phyloP scores from a whole-genome alignment of 2,888 invertebrate species.

The Pimpla rufipes region DNA sequence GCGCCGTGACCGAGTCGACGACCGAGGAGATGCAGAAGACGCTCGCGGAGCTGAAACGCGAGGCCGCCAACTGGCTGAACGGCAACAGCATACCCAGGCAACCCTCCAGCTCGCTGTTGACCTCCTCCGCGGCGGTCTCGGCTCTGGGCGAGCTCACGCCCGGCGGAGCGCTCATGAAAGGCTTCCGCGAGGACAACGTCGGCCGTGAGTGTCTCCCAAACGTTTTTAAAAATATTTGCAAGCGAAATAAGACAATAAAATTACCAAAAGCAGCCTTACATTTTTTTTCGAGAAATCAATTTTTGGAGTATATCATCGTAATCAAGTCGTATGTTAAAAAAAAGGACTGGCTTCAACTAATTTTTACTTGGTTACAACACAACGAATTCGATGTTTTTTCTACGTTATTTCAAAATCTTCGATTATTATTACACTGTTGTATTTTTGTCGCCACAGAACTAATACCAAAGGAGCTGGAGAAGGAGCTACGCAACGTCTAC shows the following conservation, averaged over 20 bases:
- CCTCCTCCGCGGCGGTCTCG: conserved; percentile 92
- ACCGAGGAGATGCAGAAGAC: conserved; percentile 77
- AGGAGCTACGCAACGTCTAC: conserved; percentile 94
- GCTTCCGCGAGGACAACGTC: conserved; percentile 92
- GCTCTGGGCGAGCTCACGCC: conserved; percentile 96
- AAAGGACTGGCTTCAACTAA: too few species aligned
- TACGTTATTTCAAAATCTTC: neutral
- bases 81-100: conserved; percentile 86
- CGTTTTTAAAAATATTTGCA: neutral
- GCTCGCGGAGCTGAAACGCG: conserved; percentile 79
- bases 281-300: too few species aligned
- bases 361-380: too few species aligned
- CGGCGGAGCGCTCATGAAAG: conserved; percentile 96
- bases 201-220: conserved; percentile 90
- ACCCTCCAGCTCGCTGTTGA: conserved; percentile 87
- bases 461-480: conserved; percentile 93
- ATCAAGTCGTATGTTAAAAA: too few species aligned
- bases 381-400: too few species aligned
- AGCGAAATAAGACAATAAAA: neutral
- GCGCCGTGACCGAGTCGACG: conserved; percentile 73
- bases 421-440: neutral
- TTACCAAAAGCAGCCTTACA: too few species aligned
- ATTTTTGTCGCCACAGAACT: conserved; percentile 88
- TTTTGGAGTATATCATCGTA: too few species aligned
- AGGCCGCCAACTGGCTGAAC: conserved; percentile 81